phyloP scores from a whole-genome alignment of 2,113 vertebrate species.

The Erythrocercus mccallii region DNA sequence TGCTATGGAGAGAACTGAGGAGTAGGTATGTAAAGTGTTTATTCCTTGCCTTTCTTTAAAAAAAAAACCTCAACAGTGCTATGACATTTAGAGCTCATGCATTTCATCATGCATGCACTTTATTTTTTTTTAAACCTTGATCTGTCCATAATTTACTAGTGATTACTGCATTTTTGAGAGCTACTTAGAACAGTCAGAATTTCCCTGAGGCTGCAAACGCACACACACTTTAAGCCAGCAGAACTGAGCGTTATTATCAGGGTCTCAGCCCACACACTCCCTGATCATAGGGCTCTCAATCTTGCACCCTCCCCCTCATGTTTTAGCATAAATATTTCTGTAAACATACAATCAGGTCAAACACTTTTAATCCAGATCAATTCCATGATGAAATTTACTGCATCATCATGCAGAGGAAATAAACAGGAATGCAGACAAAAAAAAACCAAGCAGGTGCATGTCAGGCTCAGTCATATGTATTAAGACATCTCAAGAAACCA shows the following conservation, averaged over 20 bases:
- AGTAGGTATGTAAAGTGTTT: neutral
- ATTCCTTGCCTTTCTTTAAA: neutral
- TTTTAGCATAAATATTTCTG: neutral
- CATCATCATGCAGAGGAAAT: neutral
- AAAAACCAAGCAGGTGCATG: neutral
- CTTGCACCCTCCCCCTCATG: neutral
- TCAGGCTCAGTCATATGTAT: neutral
- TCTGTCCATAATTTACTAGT: neutral
- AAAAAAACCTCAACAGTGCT: neutral
- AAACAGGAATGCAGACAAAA: neutral
- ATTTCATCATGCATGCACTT: neutral
- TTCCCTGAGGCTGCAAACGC: neutral
- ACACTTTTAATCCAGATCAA: neutral
- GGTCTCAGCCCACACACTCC: neutral
- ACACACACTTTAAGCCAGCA: neutral
- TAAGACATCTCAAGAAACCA: neutral
- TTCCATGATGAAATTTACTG: neutral
- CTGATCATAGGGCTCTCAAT: neutral
- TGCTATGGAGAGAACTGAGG: neutral
- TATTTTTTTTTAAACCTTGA: neutral
- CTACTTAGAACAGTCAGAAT: neutral
- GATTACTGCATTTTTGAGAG: neutral
- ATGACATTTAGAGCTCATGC: neutral
- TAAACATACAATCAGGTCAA: neutral
- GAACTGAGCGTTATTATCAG: neutral